phyloP scores from a whole-genome alignment of 2,797 vertebrate species.

The Thaleichthys pacificus region DNA sequence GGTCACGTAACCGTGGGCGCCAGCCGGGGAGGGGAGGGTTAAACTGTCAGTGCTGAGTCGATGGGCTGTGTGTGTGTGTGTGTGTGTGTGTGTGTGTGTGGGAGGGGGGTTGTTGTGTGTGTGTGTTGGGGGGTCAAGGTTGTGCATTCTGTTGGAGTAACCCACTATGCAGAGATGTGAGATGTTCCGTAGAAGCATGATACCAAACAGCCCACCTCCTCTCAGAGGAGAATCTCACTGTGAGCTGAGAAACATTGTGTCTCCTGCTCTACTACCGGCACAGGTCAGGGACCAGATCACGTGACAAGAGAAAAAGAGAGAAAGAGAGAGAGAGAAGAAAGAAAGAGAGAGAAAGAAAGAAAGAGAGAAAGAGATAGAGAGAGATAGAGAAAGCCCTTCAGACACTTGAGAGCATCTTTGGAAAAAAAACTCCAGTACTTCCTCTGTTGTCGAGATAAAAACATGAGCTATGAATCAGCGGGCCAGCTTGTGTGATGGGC shows the following conservation, averaged over 20 bases:
- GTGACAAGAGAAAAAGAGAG: too few relatives aligned
- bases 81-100: constrained; percentile 8
- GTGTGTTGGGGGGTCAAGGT: background rate
- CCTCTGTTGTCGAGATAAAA: background rate
- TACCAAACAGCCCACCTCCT: background rate
- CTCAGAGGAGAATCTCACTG: background rate
- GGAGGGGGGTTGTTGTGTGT: background rate
- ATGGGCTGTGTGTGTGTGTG: constrained; percentile 5
- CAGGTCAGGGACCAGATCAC: too few relatives aligned
- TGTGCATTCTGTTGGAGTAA: too few relatives aligned
- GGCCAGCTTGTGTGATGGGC: constrained; percentile 2
- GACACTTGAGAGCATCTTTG: background rate
- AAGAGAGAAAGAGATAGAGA: too few relatives aligned
- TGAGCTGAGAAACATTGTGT: background rate
- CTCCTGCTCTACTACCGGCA: too few relatives aligned
- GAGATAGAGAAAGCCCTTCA: background rate
- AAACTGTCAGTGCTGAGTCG: constrained; percentile 27
- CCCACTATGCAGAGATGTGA: too few relatives aligned
- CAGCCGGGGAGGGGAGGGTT: constrained; percentile 31
- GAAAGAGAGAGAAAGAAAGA: too few relatives aligned
- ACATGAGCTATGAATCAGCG: too few relatives aligned
- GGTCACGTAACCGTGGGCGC: constrained; percentile 53
- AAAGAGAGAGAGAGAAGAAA: too few relatives aligned
- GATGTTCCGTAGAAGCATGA: too few relatives aligned
- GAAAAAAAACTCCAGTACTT: background rate